Base-by-base conservation (phyloP, 2,888 invertebrate genomes). In the Daptonema setosum region DNA sequence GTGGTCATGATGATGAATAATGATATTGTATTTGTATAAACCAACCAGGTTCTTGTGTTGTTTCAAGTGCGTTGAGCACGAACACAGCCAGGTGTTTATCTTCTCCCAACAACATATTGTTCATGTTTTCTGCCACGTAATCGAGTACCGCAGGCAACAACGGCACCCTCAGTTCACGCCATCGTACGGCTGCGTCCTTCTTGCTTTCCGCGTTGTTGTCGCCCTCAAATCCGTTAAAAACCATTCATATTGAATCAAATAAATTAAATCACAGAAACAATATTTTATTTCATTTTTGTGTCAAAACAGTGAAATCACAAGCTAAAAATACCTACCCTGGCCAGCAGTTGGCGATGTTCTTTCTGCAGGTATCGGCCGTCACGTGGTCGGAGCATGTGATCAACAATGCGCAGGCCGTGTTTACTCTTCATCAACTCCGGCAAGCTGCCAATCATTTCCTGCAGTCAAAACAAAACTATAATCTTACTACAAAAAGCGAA, bases 361-460 rank as follows among this genome's bases (percentile, higher is more conserved):
- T 90, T 88, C 72, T 87, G 85, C 69, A 91, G 88, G 60, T 83
- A 81, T 54, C 78, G 78, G 0, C 80, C 77, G 67, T 87, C 82
- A 48, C 82, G 81, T 1, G 87, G 85, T 51, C 83, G 81, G 20
- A 91, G 79, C 26, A 93, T 75, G 80, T 91, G 91, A 58, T 85
- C 78, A 55, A 93, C 74, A 57, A 90, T 84, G 74, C 83, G 83
- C 60, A 83, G 80, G 0, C 90, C 91, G 78, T 83, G 81, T 69
- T 84, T 83, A 68, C 82, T 81, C 45, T 76, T 74, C 1, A 81
- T 53, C 17, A 47, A 11, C 8, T 11, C 24, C 5, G 11, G 17
- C 47, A 47, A 22, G 8, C 5, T 22, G 17, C 5, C 47, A 22
- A 47, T 22, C 17, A 47, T 47, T 47, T 47, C 47, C 47, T 47